Conservation (phyloP, 35 echinoderm and acorn worm species). For the Lytechinus pictus region DNA sequence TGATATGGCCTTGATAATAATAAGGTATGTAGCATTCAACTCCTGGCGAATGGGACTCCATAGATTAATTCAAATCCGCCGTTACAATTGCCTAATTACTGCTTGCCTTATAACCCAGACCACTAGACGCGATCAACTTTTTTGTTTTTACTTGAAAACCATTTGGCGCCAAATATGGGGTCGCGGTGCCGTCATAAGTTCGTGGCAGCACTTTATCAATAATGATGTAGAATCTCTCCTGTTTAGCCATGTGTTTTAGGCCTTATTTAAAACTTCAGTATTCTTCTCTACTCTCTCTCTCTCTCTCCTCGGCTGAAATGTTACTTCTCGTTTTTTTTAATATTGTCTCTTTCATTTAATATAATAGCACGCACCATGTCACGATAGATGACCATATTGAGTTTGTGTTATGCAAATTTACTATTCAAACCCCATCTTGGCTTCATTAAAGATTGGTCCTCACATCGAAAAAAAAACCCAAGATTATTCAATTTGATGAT, state of each 20-base stretch:
- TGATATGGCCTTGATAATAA: not conserved
- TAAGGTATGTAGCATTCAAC: not conserved
- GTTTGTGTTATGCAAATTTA: too few relatives aligned
- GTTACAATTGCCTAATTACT: conserved; percentile 13
- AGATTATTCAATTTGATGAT: too few relatives aligned
- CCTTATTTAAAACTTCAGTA: not conserved
- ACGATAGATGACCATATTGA: too few relatives aligned
- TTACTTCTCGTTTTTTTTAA: too few relatives aligned
- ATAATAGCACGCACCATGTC: too few relatives aligned
- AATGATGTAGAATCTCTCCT: not conserved
- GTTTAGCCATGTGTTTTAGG: not conserved
- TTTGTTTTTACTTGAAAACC: not conserved
- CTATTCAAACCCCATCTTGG: too few relatives aligned
- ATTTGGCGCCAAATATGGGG: not conserved
- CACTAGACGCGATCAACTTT: not conserved
- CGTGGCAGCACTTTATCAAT: not conserved
- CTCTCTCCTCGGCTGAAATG: too few relatives aligned
- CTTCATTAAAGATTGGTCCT: too few relatives aligned
- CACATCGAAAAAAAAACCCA: too few relatives aligned
- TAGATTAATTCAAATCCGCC: not conserved
- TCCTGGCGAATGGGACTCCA: not conserved
- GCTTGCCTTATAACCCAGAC: not conserved
- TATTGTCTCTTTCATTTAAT: too few relatives aligned
- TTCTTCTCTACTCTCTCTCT: not conserved
- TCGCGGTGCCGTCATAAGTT: not conserved